These are phyloP conservation scores for Limnothrissa miodon DNA, from an alignment of 2,113 vertebrate genomes.

Conservation along the genomic window DNA sequence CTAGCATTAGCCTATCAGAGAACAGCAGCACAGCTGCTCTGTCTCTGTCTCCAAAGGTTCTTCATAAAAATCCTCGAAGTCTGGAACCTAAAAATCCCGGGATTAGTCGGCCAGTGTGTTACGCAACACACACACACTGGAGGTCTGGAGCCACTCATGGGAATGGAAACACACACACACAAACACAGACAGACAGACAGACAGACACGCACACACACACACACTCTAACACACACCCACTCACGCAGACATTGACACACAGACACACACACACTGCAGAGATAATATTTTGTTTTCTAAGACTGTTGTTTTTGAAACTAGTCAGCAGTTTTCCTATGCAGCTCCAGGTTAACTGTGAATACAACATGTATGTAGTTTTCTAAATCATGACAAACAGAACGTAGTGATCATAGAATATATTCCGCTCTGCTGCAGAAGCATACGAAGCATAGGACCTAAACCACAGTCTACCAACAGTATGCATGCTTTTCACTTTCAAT, in stretches of 20 bases:
- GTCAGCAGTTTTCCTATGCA: no score
- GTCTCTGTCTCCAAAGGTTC: neutral
- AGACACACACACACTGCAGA: neutral
- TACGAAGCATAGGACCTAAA: neutral
- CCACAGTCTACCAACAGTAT: neutral
- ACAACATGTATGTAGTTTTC: neutral
- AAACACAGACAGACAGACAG: neutral
- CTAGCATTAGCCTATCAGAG: no score
- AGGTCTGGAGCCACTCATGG: neutral
- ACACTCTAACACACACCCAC: neutral
- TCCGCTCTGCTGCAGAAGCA: neutral
- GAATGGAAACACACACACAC: slow-evolving; percentile 1
- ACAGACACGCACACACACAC: slow-evolving; percentile 1
- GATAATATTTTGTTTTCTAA: no score
- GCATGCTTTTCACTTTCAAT: neutral
- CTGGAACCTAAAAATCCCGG: neutral
- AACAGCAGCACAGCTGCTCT: no score
- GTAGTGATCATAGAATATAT: neutral
- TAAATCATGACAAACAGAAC: neutral
- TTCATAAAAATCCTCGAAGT: neutral
- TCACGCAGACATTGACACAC: neutral
- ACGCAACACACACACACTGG: neutral
- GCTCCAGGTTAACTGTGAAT: neutral
- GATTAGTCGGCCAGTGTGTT: neutral
- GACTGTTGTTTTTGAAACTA: no score